These are phyloP conservation scores for Pardosa pseudoannulata DNA, from an alignment of 2,888 invertebrate genomes.

Conservation along the genomic window DNA sequence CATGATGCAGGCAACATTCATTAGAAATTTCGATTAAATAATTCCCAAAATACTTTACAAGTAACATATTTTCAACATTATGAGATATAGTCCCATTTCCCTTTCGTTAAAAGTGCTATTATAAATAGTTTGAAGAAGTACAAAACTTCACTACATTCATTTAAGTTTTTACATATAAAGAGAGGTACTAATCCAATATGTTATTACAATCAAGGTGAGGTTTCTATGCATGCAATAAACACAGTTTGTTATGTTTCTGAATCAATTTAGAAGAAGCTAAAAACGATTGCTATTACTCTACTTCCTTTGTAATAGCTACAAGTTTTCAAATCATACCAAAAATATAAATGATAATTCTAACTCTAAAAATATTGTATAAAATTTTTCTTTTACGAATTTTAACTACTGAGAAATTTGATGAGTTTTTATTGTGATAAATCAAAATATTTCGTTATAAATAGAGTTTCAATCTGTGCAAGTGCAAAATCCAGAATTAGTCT, in stretches of 20 bases:
- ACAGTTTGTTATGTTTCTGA: no score
- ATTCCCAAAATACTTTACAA: constrained; percentile 5
- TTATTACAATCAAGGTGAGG: no score
- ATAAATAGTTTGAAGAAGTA: background rate
- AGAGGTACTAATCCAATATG: no score
- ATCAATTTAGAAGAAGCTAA: no score
- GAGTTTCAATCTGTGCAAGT: no score
- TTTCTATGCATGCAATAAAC: no score
- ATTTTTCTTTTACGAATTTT: background rate
- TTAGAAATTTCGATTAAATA: constrained; percentile 9
- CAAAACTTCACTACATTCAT: background rate
- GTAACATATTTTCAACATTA: background rate
- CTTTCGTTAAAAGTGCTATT: background rate
- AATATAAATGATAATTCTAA: background rate
- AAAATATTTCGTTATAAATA: no score
- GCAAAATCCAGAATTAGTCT: no score
- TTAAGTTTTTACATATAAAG: background rate
- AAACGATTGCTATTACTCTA: background rate
- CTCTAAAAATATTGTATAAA: constrained; percentile 1
- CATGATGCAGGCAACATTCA: constrained; percentile 26
- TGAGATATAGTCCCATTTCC: background rate
- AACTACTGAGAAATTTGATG: background rate
- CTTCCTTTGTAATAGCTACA: background rate
- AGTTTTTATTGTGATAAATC: no score
- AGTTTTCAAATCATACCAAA: background rate